These are phyloP conservation scores for Tolmerus cingulatus DNA, from an alignment of 2,888 invertebrate genomes.

Conservation along the genomic window DNA sequence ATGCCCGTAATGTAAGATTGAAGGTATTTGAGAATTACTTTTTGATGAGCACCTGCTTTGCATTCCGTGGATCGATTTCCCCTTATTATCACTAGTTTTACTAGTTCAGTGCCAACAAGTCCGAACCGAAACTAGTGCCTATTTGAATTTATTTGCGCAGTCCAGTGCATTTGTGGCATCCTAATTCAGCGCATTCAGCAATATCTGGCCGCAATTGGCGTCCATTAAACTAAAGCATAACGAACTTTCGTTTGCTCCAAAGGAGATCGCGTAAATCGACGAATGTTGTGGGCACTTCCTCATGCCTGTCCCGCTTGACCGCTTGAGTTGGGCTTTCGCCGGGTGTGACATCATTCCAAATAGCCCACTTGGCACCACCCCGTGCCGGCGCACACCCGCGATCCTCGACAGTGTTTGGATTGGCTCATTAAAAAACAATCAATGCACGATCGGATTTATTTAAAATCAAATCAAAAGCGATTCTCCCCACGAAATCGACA, in stretches of 20 bases:
- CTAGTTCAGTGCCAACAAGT: not conserved
- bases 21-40: too few relatives aligned
- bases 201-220: not conserved
- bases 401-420: not conserved
- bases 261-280: not conserved
- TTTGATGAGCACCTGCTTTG: not conserved
- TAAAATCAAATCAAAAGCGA: not conserved
- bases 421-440: not conserved
- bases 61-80: not conserved
- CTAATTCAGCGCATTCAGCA: not conserved
- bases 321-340: not conserved
- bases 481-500: not conserved
- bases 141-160: not conserved
- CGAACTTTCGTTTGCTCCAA: not conserved
- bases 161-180: not conserved
- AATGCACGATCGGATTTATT: not conserved
- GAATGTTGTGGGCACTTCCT: not conserved
- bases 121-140: not conserved
- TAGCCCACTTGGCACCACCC: not conserved
- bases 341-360: not conserved
- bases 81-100: not conserved
- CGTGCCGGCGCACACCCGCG: not conserved
- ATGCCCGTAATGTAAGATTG: too few relatives aligned
- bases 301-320: not conserved
- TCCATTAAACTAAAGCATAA: not conserved